A percentile compares a stretch with the other conserved stretches of the same genome.
These are phyloP conservation scores for Orgyia antiqua DNA, from an alignment of 2,888 invertebrate species.

Conservation along the genomic window DNA sequence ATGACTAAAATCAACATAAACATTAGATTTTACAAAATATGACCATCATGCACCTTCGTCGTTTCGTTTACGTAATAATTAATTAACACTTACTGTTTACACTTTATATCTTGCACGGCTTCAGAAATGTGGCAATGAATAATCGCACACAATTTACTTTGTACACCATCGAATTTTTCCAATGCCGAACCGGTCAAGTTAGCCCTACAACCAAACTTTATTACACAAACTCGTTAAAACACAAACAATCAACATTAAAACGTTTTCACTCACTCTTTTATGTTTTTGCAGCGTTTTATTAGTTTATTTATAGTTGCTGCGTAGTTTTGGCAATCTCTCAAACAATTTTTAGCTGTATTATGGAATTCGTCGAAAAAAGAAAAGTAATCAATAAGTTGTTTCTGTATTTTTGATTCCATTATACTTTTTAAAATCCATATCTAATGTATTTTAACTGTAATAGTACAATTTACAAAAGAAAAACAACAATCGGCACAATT, in stretches of 20 bases:
- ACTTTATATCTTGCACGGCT: conserved; percentile 60
- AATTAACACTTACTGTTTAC: conserved; percentile 47
- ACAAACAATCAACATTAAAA: conserved; percentile 24
- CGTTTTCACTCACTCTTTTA: conserved; percentile 61
- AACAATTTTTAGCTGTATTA: conserved; percentile 59
- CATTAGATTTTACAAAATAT: too few species aligned
- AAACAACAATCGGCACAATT: too few species aligned
- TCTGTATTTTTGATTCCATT: conserved; percentile 72
- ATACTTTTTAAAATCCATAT: conserved; percentile 34
- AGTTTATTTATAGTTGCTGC: conserved; percentile 72
- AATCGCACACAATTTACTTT: conserved; percentile 53
- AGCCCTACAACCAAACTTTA: conserved; percentile 44
- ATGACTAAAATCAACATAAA: too few species aligned
- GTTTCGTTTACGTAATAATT: too few species aligned
- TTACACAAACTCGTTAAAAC: conserved; percentile 20
- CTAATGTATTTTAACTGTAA: too few species aligned
- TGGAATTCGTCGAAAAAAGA: conserved; percentile 69
- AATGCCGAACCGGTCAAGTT: conserved; percentile 56
- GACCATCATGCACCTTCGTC: too few species aligned
- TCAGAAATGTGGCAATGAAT: conserved; percentile 58
- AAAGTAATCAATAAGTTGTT: conserved; percentile 72
- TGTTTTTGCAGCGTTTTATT: conserved; percentile 68
- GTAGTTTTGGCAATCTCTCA: conserved; percentile 72
- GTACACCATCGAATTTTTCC: conserved; percentile 59
- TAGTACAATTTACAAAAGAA: too few species aligned